Evolutionary conservation across 2,888 invertebrate species (phyloP).

Genomic region (Hofmannophila pseudospretella): DNA sequence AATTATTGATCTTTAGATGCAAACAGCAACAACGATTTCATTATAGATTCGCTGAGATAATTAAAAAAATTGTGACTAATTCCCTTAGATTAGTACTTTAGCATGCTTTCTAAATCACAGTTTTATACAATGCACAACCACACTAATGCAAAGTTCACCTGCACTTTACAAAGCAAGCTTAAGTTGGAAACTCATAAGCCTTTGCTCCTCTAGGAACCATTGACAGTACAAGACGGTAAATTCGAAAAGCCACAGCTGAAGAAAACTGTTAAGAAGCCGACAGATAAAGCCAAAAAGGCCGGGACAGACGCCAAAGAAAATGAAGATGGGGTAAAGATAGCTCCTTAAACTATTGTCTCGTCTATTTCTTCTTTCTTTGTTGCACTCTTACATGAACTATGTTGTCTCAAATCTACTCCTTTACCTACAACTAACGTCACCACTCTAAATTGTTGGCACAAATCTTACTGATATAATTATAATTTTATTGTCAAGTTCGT

Average conservation of each 20-base stretch:
- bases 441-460: slow-evolving; percentile 2
- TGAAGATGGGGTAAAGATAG: slow-evolving; percentile 52
- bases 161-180: slow-evolving; percentile 39
- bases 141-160: slow-evolving; percentile 39
- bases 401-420: slow-evolving; percentile 1
- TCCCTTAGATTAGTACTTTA: slow-evolving; percentile 29
- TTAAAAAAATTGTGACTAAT: slow-evolving; percentile 47
- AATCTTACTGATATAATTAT: slow-evolving; percentile 1
- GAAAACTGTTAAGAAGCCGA: slow-evolving; percentile 63
- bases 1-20: too few species aligned
- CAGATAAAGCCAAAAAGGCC: slow-evolving; percentile 58
- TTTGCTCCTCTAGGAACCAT: slow-evolving; percentile 66
- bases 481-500: not conserved
- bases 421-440: not conserved
- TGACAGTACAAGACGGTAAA: slow-evolving; percentile 66
- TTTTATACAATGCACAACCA: slow-evolving; percentile 35
- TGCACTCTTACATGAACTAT: slow-evolving; percentile 5
- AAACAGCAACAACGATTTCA: too few species aligned
- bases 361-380: slow-evolving; percentile 28
- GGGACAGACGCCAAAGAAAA: slow-evolving; percentile 35
- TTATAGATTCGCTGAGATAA: slow-evolving; percentile 44
- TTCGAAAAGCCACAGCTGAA: slow-evolving; percentile 69
- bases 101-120: slow-evolving; percentile 29
- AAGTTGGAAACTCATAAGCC: slow-evolving; percentile 41
- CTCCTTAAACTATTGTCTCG: slow-evolving; percentile 30